These are phyloP conservation scores for Lepisosteus oculatus DNA, from an alignment of 2,113 vertebrate species.

Conservation along the genomic window DNA sequence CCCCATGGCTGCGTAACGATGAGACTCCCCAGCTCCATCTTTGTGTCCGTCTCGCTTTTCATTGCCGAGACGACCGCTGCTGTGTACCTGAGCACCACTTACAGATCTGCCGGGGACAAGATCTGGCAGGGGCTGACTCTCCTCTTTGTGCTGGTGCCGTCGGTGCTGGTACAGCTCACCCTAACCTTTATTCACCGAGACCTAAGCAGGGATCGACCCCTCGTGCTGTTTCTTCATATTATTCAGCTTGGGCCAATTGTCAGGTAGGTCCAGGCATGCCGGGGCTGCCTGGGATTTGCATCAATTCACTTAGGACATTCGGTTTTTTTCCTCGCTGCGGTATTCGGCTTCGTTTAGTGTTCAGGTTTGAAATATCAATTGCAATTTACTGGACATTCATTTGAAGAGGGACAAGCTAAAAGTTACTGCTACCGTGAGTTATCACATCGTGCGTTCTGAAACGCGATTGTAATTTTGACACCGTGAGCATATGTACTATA, in stretches of 20 bases:
- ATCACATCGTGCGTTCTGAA: no score
- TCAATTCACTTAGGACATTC: no score
- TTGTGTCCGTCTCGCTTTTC: conserved; percentile 87
- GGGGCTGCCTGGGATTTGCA: no score
- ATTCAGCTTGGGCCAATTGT: conserved; percentile 90
- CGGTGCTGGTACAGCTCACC: conserved; percentile 87
- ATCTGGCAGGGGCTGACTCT: conserved; percentile 91
- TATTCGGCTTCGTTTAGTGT: no score
- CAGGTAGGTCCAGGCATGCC: conserved; percentile 67
- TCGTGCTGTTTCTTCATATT: conserved; percentile 88
- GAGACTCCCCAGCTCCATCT: conserved; percentile 88
- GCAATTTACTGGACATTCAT: no score
- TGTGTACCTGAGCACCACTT: conserved; percentile 85
- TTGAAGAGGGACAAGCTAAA: no score
- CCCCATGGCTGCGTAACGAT: conserved; percentile 70
- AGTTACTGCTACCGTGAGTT: no score
- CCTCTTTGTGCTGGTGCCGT: conserved; percentile 86
- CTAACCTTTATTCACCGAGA: conserved; percentile 94
- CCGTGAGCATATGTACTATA: no score
- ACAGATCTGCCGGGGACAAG: conserved; percentile 80
- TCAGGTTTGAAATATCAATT: no score
- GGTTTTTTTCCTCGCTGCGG: no score
- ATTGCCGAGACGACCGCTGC: conserved; percentile 83
- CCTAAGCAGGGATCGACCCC: conserved; percentile 85
- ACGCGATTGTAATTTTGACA: no score